Evolutionary conservation across 92 coral and sea anemone species (phyloP), one percentile per base, ranked within the genome.

Genomic region (Porites lobata): DNA sequence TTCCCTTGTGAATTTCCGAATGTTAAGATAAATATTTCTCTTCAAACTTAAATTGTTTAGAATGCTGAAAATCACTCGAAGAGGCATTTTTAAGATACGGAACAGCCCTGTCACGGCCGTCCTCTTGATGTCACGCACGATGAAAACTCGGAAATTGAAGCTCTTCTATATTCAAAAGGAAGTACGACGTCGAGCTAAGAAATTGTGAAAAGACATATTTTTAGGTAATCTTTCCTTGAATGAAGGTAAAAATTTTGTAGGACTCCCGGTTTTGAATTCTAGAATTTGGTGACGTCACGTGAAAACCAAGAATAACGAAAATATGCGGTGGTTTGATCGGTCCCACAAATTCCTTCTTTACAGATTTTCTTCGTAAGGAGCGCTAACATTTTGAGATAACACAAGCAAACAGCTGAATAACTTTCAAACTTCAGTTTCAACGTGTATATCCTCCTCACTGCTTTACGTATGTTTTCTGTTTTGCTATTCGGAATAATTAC

Each of bases 121-220:
- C 71, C 71, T 66, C 71, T 17, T 66, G 71, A 66, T 66, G 71
- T 66, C 71, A 66, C 71, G 71, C 71, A 17, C 71, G 29, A 66
- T 21, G 71, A 66, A 7, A 7, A 66, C 71, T 66, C n/a, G 19
- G 71, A 66, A 66, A 66, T 66, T 66, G n/a, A n/a, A n/a, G n/a
- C n/a, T n/a, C n/a, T n/a, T n/a, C n/a, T n/a, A n/a, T n/a, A n/a
- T n/a, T n/a, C n/a, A 66, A 66, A 66, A 7, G 71, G 71, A 66
- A 66, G 71, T 17, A 66, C 9, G 71, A 66, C n/a, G 8, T 66
- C 71, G 71, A 66, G n/a, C 8, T 7, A 66, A 66, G 9, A 7
- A 66, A 66, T 66, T 66, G 71, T 66, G n/a, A n/a, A n/a, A n/a
- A n/a, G 71, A 66, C n/a, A 66, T 17, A 66, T 17, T 66, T 66